phyloP scores from a whole-genome alignment of 2,888 invertebrate species.

The Allophyes oxyacanthae region DNA sequence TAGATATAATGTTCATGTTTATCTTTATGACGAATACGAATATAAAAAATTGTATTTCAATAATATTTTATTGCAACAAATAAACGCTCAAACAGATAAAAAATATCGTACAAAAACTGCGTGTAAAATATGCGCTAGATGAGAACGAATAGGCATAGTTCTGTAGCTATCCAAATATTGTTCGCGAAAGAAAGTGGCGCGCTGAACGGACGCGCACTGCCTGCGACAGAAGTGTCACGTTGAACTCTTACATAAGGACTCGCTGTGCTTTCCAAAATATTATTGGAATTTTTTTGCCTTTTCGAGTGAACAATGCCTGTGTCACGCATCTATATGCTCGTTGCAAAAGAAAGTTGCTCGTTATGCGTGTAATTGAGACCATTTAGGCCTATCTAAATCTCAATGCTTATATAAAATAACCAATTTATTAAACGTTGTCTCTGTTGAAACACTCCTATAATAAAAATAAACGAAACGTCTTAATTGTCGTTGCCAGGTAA shows the following conservation, averaged over 20 bases:
- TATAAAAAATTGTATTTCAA: not conserved
- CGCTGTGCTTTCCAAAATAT: slow-evolving; percentile 87
- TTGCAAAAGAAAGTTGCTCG: slow-evolving; percentile 75
- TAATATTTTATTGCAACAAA: slow-evolving; percentile 20
- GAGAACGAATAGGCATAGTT: slow-evolving; percentile 47
- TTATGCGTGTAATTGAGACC: slow-evolving; percentile 61
- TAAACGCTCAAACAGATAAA: not conserved
- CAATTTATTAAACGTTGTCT: slow-evolving; percentile 37
- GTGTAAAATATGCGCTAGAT: slow-evolving; percentile 22
- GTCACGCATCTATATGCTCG: slow-evolving; percentile 64
- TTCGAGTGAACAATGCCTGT: slow-evolving; percentile 75
- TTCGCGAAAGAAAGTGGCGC: slow-evolving; percentile 85
- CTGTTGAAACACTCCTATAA: slow-evolving; percentile 28
- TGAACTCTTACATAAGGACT: slow-evolving; percentile 89
- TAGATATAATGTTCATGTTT: slow-evolving; percentile 12
- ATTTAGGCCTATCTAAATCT: slow-evolving; percentile 59
- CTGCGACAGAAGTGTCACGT: slow-evolving; percentile 83
- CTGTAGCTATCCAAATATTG: slow-evolving; percentile 79
- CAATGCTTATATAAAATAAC: slow-evolving; percentile 37
- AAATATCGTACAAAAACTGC: slow-evolving; percentile 3
- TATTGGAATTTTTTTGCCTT: slow-evolving; percentile 78
- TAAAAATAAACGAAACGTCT: slow-evolving; percentile 31
- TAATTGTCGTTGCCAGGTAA: slow-evolving; percentile 34
- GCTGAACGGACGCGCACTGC: slow-evolving; percentile 76
- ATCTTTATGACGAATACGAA: slow-evolving; percentile 1